Percentiles rank a stretch among this genome's conserved stretches.
Evolutionary conservation across 2,113 vertebrate genomes (phyloP).

Genomic region (Scomber japonicus): DNA sequence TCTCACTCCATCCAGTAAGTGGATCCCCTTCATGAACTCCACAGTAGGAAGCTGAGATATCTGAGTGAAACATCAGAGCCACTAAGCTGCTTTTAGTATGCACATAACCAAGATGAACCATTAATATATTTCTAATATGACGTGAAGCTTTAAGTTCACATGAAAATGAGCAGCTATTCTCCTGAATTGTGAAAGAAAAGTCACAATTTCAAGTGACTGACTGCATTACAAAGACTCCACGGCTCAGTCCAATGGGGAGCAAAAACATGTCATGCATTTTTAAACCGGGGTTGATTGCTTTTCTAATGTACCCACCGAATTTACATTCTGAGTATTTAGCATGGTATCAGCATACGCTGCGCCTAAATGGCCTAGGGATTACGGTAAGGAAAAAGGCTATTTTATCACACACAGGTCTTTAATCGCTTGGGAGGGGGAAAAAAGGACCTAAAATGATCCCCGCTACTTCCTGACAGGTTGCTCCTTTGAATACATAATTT

Average conservation of each 20-base stretch:
- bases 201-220: conserved; percentile 38
- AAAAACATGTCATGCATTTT: conserved; percentile 57
- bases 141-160: conserved; percentile 20
- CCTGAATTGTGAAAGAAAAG: conserved; percentile 54
- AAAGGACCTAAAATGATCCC: conserved; percentile 50
- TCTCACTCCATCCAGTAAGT: not conserved
- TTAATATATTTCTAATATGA: conserved; percentile 60
- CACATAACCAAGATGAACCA: conserved; percentile 18
- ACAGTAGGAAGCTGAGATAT: conserved; percentile 6
- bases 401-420: conserved; percentile 68
- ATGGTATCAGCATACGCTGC: conserved; percentile 58
- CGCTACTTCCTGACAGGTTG: conserved; percentile 27
- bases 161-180: conserved; percentile 47
- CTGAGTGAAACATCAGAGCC: conserved; percentile 19
- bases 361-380: conserved; percentile 70
- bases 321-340: conserved; percentile 69
- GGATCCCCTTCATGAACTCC: not conserved
- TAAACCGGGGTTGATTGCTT: conserved; percentile 59
- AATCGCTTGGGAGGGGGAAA: conserved; percentile 19
- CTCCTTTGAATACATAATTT: conserved; percentile 61
- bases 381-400: conserved; percentile 60
- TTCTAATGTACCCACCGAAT: conserved; percentile 58
- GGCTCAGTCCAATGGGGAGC: not conserved
- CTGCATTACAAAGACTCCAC: conserved; percentile 42
- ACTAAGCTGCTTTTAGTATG: conserved; percentile 22